Base-by-base conservation (phyloP, 1,140 invertebrate species). In the Charaxes varanes region DNA sequence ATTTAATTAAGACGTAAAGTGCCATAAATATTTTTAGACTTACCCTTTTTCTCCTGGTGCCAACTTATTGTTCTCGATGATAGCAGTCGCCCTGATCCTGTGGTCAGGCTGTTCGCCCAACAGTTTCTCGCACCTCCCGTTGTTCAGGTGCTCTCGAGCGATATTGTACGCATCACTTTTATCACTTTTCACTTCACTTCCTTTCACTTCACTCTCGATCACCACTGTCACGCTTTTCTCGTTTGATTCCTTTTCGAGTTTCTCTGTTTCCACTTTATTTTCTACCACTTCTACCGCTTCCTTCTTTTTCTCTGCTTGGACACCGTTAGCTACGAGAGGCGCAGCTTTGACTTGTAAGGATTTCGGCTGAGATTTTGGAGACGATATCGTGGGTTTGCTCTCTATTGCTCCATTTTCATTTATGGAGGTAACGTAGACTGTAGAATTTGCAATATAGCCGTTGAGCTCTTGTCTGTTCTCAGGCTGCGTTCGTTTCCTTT, bases 401-500 rank as follows among this genome's bases (percentile, higher is more conserved):
- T 85, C 81, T 47, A 86, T 84, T 13, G 86, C 81, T 54, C 89
- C 88, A 59, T 88, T 89, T 56, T 88, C 88, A 58, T 87, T 88
- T 44, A 90, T 89, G 35, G 91, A 92, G 32, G 92, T 93, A 40
- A 93, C 91, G 85, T 93, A 94, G 41, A 94, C 92, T 12, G 91
- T 90, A 17, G 89, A 90, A 68, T 87, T 90, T 52, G 89, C 89
- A 47, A 92, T 90, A 68, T 91, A 89, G 10, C 90, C 90, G 85
- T 91, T 91, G 42, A 91, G 77, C 46, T 92, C 90, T 68, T 90
- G 88, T 42, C 85, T 49, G 43, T 71, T 80, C 35, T 80, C 76
- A 16, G 76, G 61, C 47, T 85, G 84, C 46, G 87, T 63, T 16
- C 83, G 77, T 62, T 87, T 86, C 56, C 87, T 85, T 70, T 89